phyloP scores from a whole-genome alignment of 92 coral and sea anemone species.

The Nematostella vectensis region DNA sequence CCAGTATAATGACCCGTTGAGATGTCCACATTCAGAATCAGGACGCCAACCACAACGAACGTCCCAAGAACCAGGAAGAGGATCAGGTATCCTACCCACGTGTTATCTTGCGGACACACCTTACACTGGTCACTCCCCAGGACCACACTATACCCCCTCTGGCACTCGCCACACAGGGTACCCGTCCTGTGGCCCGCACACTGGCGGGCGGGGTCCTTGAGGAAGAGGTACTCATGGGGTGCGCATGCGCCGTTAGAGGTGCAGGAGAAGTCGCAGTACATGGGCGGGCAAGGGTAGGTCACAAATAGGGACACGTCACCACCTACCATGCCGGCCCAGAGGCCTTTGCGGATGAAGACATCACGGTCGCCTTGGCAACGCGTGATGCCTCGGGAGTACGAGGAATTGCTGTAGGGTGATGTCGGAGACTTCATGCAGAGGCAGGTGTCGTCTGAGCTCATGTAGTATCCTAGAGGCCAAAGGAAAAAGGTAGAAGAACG shows the following conservation, averaged over 20 bases:
- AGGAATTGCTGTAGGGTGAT: slow-evolving; percentile 1
- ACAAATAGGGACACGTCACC: slow-evolving; percentile 13
- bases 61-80: slow-evolving; percentile 29
- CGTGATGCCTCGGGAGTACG: slow-evolving; percentile 27
- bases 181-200: slow-evolving; percentile 54
- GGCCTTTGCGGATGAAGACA: slow-evolving; percentile 49
- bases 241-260: slow-evolving; percentile 21
- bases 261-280: slow-evolving; percentile 35
- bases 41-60: slow-evolving; percentile 28
- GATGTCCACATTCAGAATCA: slow-evolving; percentile 38
- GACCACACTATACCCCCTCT: slow-evolving; percentile 38
- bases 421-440: slow-evolving; percentile 39
- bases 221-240: slow-evolving; percentile 50
- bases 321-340: slow-evolving; percentile 53
- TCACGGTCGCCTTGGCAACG: slow-evolving; percentile 48
- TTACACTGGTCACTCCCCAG: slow-evolving; percentile 43
- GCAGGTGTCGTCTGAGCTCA: slow-evolving; percentile 23
- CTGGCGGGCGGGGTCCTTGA: slow-evolving; percentile 20
- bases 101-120: slow-evolving; percentile 20
- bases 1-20: slow-evolving; percentile 53
- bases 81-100: slow-evolving; percentile 35
- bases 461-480: slow-evolving; percentile 5
- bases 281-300: slow-evolving; percentile 47
- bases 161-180: slow-evolving; percentile 53
- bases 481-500: too few species aligned